phyloP scores from a whole-genome alignment of 37 sponge, comb jelly and placozoan species.

The Diacarnus erythraeanus region DNA sequence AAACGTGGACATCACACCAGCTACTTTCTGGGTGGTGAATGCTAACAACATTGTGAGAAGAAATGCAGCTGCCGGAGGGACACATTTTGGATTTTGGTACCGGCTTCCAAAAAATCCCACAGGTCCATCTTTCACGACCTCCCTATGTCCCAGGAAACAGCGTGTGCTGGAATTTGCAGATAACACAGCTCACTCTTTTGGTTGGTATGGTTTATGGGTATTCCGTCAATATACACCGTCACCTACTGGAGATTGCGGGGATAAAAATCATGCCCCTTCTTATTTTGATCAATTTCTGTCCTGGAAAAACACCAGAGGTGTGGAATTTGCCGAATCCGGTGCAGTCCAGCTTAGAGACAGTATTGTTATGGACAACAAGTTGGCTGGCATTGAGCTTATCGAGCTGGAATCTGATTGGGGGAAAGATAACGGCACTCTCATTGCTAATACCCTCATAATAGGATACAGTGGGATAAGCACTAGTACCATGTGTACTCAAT shows the following conservation, averaged over 20 bases:
- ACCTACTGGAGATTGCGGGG: slow-evolving; percentile 57
- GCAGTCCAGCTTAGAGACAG: slow-evolving; percentile 71
- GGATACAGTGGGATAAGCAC: slow-evolving; percentile 67
- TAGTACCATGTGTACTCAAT: slow-evolving; percentile 39
- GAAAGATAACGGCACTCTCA: slow-evolving; percentile 30
- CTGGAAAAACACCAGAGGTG: slow-evolving; percentile 84
- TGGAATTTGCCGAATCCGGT: slow-evolving; percentile 77
- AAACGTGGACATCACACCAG: slow-evolving; percentile 97
- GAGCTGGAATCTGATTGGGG: slow-evolving; percentile 41
- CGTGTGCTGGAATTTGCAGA: slow-evolving; percentile 72
- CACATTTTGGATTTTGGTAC: slow-evolving; percentile 97
- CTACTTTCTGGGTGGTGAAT: slow-evolving; percentile 94
- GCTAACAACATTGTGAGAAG: slow-evolving; percentile 80
- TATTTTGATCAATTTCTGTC: slow-evolving; percentile 69
- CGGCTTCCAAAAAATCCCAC: slow-evolving; percentile 82
- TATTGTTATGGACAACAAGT: slow-evolving; percentile 68
- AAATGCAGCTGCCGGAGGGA: slow-evolving; percentile 97
- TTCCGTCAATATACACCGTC: slow-evolving; percentile 75
- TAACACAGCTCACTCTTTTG: slow-evolving; percentile 95
- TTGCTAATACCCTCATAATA: slow-evolving; percentile 64
- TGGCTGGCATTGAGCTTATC: slow-evolving; percentile 73
- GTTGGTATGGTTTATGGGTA: slow-evolving; percentile 97
- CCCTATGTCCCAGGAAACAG: slow-evolving; percentile 68
- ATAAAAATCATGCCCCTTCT: slow-evolving; percentile 36
- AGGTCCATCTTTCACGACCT: slow-evolving; percentile 80